Percentiles rank a stretch among this genome's conserved stretches.
Conservation (phyloP, 30 jellyfish, hydroid and myxozoan species). For the Aurelia sp. region DNA sequence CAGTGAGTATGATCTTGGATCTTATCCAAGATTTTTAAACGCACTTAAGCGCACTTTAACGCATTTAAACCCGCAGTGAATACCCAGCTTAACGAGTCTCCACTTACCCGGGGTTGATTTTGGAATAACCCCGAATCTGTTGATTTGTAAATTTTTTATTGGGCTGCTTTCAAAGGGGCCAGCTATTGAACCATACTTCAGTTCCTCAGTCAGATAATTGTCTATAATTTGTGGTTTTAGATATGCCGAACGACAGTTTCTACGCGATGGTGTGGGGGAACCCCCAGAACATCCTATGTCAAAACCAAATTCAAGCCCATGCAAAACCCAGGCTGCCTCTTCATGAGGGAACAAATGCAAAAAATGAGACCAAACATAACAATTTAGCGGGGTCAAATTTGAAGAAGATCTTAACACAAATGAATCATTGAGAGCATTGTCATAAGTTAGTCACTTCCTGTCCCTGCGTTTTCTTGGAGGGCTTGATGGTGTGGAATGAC, state of each 20-base stretch:
- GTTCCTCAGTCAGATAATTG: conserved; percentile 37
- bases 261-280: conserved; percentile 15
- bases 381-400: no score
- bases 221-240: conserved; percentile 42
- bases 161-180: conserved; percentile 77
- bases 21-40: no score
- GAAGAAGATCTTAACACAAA: no score
- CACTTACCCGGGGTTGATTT: conserved; percentile 71
- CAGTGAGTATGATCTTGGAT: no score
- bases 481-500: no score
- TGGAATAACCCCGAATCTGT: conserved; percentile 84
- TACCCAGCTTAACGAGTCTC: conserved; percentile 76
- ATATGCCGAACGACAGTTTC: conserved; percentile 59
- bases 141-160: conserved; percentile 25
- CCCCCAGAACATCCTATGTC: background rate
- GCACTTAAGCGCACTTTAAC: no score
- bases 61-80: no score
- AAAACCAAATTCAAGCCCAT: conserved; percentile 8
- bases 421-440: no score
- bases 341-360: background rate
- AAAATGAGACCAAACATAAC: background rate
- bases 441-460: no score
- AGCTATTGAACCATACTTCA: conserved; percentile 57
- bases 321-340: conserved; percentile 24
- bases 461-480: no score